Evolutionary conservation across 2,797 vertebrate genomes (phyloP).

Genomic region (Onychomys leucogaster): DNA sequence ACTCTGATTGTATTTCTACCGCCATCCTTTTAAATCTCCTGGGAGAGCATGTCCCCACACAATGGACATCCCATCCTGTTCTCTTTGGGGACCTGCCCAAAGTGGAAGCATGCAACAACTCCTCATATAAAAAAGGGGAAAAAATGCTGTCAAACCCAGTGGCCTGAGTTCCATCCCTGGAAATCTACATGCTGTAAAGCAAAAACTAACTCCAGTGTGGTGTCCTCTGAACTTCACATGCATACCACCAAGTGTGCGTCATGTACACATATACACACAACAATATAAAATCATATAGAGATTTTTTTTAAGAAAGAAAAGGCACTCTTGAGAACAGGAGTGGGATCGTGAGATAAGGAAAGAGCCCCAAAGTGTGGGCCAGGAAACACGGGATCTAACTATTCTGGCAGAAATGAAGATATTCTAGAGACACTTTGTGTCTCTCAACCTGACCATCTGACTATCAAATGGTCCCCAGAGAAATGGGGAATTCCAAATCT

Average conservation of each 20-base stretch:
- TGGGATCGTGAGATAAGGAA: neutral
- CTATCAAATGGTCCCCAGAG: neutral
- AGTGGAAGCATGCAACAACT: neutral
- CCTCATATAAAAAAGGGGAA: neutral
- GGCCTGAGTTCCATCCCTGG: neutral
- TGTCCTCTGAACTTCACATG: neutral
- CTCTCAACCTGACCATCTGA: neutral
- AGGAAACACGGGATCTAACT: neutral
- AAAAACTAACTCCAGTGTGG: neutral
- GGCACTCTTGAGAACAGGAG: neutral
- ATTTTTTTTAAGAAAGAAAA: neutral
- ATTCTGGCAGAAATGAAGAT: neutral
- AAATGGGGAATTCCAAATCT: neutral
- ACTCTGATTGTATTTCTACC: constrained; percentile 47
- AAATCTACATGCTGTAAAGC: neutral
- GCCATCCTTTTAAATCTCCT: constrained; percentile 42
- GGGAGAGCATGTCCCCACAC: constrained; percentile 27
- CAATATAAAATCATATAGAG: neutral
- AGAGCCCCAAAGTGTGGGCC: neutral
- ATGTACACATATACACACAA: neutral
- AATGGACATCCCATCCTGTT: constrained; percentile 48
- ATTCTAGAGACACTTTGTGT: neutral
- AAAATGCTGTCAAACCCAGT: neutral
- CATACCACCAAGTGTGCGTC: neutral
- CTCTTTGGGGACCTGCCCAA: neutral